phyloP scores from a whole-genome alignment of 2,113 vertebrate genomes.

The Setophaga coronata region DNA sequence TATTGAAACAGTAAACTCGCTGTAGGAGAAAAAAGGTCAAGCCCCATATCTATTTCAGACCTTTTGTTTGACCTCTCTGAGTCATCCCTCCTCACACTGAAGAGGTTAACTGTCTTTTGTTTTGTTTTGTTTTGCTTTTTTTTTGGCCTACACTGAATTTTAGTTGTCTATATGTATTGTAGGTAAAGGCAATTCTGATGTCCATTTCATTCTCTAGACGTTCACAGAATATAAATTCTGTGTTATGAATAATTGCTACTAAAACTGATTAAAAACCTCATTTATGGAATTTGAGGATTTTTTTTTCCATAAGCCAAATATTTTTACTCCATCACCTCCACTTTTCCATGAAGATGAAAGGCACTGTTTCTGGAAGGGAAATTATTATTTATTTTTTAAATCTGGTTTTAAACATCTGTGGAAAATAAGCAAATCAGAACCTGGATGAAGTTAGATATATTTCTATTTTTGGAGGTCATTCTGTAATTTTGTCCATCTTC shows the following conservation, averaged over 20 bases:
- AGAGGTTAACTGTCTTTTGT: not conserved
- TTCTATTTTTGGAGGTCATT: not conserved
- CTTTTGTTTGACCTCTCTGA: not conserved
- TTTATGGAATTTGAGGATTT: not conserved
- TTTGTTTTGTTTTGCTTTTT: no score
- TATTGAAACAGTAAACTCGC: not conserved
- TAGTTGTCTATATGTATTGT: not conserved
- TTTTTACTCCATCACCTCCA: not conserved
- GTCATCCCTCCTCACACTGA: not conserved
- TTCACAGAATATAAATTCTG: not conserved
- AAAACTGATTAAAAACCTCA: not conserved
- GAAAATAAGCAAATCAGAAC: not conserved
- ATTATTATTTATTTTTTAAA: not conserved
- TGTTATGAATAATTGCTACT: not conserved
- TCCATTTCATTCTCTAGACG: not conserved
- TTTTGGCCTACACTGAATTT: not conserved
- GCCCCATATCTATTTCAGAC: not conserved
- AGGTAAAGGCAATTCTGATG: not conserved
- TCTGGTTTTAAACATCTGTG: not conserved
- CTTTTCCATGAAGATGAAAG: not conserved
- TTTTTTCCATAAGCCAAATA: not conserved
- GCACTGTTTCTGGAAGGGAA: not conserved
- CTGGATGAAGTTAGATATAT: not conserved
- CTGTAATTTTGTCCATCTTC: not conserved
- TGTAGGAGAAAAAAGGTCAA: not conserved